Evolutionary conservation across 2,113 vertebrate species (phyloP), one percentile per base, ranked within the genome.

Genomic region (Aplodontia rufa): DNA sequence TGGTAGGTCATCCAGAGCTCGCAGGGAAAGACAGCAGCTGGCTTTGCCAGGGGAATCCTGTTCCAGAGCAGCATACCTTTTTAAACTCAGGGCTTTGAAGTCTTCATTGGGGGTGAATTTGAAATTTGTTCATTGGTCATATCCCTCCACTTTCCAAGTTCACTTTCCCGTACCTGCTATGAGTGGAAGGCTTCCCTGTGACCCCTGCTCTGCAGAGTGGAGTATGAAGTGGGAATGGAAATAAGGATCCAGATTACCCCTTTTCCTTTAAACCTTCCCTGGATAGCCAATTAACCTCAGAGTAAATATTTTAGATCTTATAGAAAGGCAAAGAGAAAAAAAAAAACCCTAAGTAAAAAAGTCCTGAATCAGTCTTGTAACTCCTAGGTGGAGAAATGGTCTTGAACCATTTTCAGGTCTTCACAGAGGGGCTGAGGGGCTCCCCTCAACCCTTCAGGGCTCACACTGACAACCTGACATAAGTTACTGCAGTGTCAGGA

Each of bases 391-490:
- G 40, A 58, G 80, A 42, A 49, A 64, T 6, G 40, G n/a, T n/a
- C 58, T 53, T 75, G n/a, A n/a, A n/a, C 13, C 14, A 0, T 80
- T 81, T 58, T 68, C 24, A 68, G 47, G 12, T 40, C 72, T 66
- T 94, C 69, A 74, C 47, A 72, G 58, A 49, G 12, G 12, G 5
- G 66, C 12, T 0, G 1, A 8, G 20, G 55, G 6, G 0, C 19
- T 49, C 51, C 32, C 26, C 74, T 37, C 37, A 19, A 1, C 26
- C 19, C 19, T 37, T 11, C 1, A 1, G 13, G 1, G 3, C 53
- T 11, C 53, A 45, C 9, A 0, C 40, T 35, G 60, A 1, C 1
- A 3, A 32, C 49, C 45, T 32, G 4, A 6, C 5, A 0, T 0
- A 11, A 1, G 60, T 20, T 8, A 1, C 37, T 8, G n/a, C 49